Evolutionary conservation across 1,140 invertebrate species (phyloP).

Genomic region (Drosophila neocordata): DNA sequence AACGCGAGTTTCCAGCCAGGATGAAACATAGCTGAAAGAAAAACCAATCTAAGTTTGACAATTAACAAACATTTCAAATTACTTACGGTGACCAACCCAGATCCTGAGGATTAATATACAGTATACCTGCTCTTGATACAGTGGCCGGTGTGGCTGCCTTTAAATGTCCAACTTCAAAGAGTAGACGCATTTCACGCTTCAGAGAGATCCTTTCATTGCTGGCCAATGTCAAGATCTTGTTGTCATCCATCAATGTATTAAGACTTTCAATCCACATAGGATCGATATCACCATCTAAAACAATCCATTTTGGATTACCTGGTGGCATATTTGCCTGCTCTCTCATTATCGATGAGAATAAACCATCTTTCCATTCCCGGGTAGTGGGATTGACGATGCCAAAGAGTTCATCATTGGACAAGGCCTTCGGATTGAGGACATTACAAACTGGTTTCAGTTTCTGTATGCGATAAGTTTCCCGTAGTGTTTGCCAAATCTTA

Average conservation of each 20-base stretch:
- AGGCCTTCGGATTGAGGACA: slow-evolving; percentile 97
- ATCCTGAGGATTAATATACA: slow-evolving; percentile 96
- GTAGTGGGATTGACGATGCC: slow-evolving; percentile 97
- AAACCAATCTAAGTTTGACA: no score
- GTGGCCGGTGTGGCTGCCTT: slow-evolving; percentile 97
- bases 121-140: slow-evolving; percentile 95
- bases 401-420: slow-evolving; percentile 98
- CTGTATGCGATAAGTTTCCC: slow-evolving; percentile 89
- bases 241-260: slow-evolving; percentile 94
- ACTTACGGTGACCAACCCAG: slow-evolving; percentile 98
- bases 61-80: neutral
- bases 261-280: slow-evolving; percentile 99
- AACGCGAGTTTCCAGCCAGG: slow-evolving; percentile 94
- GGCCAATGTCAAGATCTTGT: slow-evolving; percentile 94
- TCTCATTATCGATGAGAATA: slow-evolving; percentile 96
- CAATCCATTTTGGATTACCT: slow-evolving; percentile 95
- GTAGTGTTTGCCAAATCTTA: slow-evolving; percentile 93
- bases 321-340: slow-evolving; percentile 92
- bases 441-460: slow-evolving; percentile 93
- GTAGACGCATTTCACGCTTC: slow-evolving; percentile 93
- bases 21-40: slow-evolving; percentile 88
- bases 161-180: slow-evolving; percentile 97
- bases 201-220: slow-evolving; percentile 97
- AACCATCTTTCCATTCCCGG: slow-evolving; percentile 97
- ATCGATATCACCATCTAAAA: slow-evolving; percentile 98